phyloP scores from a whole-genome alignment of 2,113 vertebrate genomes.

The Bufo bufo region DNA sequence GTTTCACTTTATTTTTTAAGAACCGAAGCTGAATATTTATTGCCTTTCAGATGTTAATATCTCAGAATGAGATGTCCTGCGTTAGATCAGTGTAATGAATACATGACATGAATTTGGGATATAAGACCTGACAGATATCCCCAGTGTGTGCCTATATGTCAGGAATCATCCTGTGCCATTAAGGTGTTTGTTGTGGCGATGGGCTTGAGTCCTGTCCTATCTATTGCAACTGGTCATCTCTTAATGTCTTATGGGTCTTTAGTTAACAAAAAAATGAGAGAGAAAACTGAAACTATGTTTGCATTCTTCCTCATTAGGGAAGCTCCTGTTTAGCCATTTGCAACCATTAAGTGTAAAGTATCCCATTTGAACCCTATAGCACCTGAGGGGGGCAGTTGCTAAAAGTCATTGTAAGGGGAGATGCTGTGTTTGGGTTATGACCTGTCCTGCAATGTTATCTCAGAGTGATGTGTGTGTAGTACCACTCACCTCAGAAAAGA shows the following conservation, averaged over 20 bases:
- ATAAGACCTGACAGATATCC: neutral
- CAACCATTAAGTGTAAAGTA: constrained; percentile 54
- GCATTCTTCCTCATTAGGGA: constrained; percentile 23
- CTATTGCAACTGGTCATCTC: constrained; percentile 25
- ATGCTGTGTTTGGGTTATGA: constrained; percentile 52
- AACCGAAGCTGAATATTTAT: neutral
- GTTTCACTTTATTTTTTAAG: too few relatives aligned
- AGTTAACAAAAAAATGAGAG: constrained; percentile 33
- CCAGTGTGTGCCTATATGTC: neutral
- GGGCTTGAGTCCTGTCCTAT: constrained; percentile 27
- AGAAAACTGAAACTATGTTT: constrained; percentile 35
- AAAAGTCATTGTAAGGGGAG: constrained; percentile 53
- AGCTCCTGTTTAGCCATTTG: constrained; percentile 44
- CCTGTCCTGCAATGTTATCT: constrained; percentile 51
- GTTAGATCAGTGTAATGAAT: neutral
- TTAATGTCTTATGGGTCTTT: constrained; percentile 11
- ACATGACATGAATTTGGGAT: constrained; percentile 6
- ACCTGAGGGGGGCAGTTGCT: constrained; percentile 34
- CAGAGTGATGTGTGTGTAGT: constrained; percentile 50
- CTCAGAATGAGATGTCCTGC: neutral
- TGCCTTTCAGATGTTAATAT: neutral
- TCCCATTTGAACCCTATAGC: constrained; percentile 42
- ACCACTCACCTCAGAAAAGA: constrained; percentile 55
- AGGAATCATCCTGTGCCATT: constrained; percentile 10
- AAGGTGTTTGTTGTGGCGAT: constrained; percentile 47